These are phyloP conservation scores for Nasonia giraulti DNA, from an alignment of 1,140 invertebrate genomes.

Conservation along the genomic window DNA sequence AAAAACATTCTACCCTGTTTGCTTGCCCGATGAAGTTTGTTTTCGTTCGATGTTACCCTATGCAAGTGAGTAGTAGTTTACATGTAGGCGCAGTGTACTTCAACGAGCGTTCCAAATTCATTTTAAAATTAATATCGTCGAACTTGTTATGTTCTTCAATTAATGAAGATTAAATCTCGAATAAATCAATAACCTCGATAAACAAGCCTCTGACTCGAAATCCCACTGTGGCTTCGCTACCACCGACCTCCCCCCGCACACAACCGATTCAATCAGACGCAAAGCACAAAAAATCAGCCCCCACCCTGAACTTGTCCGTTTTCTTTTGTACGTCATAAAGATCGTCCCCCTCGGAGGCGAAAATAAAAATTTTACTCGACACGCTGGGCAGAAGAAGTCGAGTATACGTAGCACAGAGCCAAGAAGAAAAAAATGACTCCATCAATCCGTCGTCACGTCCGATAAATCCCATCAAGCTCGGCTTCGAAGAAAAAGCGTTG, in stretches of 20 bases:
- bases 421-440: slow-evolving; percentile 40
- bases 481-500: slow-evolving; percentile 1
- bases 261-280: too few relatives aligned
- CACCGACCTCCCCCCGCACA: not conserved
- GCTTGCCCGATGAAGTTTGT: not conserved
- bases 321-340: not conserved
- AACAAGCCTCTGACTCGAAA: too few relatives aligned
- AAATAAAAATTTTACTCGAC: slow-evolving; percentile 14
- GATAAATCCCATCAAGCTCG: slow-evolving; percentile 26
- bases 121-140: too few relatives aligned
- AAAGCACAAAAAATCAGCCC: not conserved
- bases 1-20: not conserved
- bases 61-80: not conserved
- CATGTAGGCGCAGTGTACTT: too few relatives aligned
- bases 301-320: too few relatives aligned
- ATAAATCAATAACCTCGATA: not conserved
- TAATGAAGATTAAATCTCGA: not conserved
- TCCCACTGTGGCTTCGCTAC: too few relatives aligned
- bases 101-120: too few relatives aligned
- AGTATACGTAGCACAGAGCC: not conserved
- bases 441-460: slow-evolving; percentile 41
- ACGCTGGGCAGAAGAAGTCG: not conserved
- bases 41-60: too few relatives aligned
- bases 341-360: not conserved
- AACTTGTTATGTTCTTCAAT: not conserved